Percentiles rank a stretch among this genome's conserved stretches.
phyloP scores from a whole-genome alignment of 2,113 vertebrate genomes.

The Burhinus bistriatus region DNA sequence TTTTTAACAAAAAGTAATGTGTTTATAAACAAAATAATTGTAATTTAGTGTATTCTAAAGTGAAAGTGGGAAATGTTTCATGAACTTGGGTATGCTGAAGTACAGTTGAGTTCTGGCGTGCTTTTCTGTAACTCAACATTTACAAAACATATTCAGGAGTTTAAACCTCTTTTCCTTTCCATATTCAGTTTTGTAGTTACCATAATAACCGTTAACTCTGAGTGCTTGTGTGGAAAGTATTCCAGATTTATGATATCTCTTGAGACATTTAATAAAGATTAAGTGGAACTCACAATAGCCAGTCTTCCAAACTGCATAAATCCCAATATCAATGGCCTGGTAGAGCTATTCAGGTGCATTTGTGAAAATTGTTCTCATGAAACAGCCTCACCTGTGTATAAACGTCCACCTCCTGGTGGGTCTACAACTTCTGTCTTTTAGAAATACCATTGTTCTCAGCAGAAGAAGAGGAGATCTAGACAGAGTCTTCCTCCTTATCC shows the following conservation, averaged over 20 bases:
- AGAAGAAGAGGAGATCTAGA: background rate
- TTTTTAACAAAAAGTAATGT: conserved; percentile 27
- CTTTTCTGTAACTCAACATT: conserved; percentile 62
- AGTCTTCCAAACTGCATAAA: conserved; percentile 55
- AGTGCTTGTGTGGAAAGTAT: conserved; percentile 35
- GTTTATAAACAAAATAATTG: conserved; percentile 57
- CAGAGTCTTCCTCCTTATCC: background rate
- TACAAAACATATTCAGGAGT: conserved; percentile 52
- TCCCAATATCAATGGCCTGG: background rate
- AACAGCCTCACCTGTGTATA: background rate
- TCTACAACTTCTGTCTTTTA: background rate
- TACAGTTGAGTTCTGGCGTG: conserved; percentile 52
- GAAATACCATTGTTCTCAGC: background rate
- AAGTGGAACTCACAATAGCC: background rate
- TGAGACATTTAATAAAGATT: conserved; percentile 23
- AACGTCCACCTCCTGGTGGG: background rate
- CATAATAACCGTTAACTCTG: conserved; percentile 44
- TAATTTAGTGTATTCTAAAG: conserved; percentile 37
- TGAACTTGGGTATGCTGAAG: conserved; percentile 29
- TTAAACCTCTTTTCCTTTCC: conserved; percentile 51
- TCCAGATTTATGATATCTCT: conserved; percentile 23
- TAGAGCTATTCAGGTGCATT: background rate
- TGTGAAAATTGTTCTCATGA: background rate
- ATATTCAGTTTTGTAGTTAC: conserved; percentile 56
- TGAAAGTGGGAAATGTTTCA: conserved; percentile 50